Conservation (phyloP, 1,140 invertebrate genomes). For the Drosophila ohnishii region DNA sequence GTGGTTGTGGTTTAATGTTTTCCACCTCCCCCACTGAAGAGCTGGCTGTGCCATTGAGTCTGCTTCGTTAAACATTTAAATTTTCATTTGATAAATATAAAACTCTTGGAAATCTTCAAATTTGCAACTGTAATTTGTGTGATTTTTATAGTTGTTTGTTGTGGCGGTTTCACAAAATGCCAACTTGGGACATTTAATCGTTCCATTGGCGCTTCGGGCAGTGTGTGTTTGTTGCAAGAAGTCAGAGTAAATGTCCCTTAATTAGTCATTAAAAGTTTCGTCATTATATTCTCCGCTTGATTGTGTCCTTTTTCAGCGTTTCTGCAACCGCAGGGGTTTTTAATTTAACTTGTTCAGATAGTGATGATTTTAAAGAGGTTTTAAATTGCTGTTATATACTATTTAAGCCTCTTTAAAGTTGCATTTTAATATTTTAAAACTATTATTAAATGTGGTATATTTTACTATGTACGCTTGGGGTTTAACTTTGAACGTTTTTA, state of each 20-base stretch:
- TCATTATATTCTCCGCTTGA: slow-evolving; percentile 50
- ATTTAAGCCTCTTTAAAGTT: background rate
- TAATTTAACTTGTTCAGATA: slow-evolving; percentile 23
- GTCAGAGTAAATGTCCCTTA: slow-evolving; percentile 40
- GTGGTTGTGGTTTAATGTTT: slow-evolving; percentile 35
- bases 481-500: too few species aligned
- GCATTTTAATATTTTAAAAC: background rate
- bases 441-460: too few species aligned
- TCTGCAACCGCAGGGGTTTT: slow-evolving; percentile 31
- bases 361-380: slow-evolving; percentile 8
- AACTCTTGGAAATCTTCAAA: slow-evolving; percentile 34
- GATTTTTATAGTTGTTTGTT: slow-evolving; percentile 39
- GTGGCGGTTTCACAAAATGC: slow-evolving; percentile 24
- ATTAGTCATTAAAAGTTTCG: slow-evolving; percentile 73
- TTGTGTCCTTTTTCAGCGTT: slow-evolving; percentile 20
- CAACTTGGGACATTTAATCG: slow-evolving; percentile 52
- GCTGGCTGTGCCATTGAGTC: slow-evolving; percentile 47
- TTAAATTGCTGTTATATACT: background rate
- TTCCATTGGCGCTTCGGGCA: slow-evolving; percentile 42
- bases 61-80: slow-evolving; percentile 66
- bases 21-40: slow-evolving; percentile 20
- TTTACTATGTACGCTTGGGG: too few species aligned
- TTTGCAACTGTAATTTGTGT: slow-evolving; percentile 28
- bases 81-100: slow-evolving; percentile 72
- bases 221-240: slow-evolving; percentile 17